Percentiles rank a stretch among this genome's conserved stretches.
phyloP scores from a whole-genome alignment of 2,888 invertebrate genomes.

The Sicus ferrugineus region DNA sequence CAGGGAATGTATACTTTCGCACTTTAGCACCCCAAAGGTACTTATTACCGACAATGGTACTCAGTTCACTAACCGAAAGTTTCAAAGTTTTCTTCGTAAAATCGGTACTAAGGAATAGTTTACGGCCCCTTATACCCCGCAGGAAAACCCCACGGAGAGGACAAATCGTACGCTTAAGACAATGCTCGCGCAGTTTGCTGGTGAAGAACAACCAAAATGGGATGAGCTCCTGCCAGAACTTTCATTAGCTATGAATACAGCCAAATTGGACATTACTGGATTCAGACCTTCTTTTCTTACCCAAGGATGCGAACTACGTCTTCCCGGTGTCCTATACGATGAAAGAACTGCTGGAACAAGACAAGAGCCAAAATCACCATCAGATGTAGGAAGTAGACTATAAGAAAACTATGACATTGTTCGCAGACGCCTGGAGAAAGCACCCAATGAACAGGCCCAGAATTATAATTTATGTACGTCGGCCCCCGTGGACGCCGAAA shows the following conservation, averaged over 20 bases:
- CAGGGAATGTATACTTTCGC: background rate
- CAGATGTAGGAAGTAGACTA: background rate
- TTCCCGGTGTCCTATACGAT: too few relatives aligned
- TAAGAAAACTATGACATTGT: background rate
- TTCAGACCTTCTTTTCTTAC: constrained; percentile 12
- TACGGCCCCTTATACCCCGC: too few relatives aligned
- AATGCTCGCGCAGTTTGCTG: background rate
- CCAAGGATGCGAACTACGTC: too few relatives aligned
- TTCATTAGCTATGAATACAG: constrained; percentile 10
- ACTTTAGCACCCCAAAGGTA: background rate
- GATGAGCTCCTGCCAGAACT: constrained; percentile 21
- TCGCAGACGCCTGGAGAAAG: background rate
- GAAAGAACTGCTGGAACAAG: too few relatives aligned
- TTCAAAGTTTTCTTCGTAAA: background rate
- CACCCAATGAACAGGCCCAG: too few relatives aligned
- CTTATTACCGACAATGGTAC: background rate
- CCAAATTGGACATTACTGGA: constrained; percentile 7
- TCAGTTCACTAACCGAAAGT: background rate
- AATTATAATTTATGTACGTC: too few relatives aligned
- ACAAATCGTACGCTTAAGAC: background rate
- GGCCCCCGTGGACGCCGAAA: too few relatives aligned
- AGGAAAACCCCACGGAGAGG: background rate
- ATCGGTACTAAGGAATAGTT: background rate
- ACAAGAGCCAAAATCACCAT: constrained; percentile 15
- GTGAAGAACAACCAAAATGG: background rate